Evolutionary conservation across 2,797 vertebrate species (phyloP), one percentile per base, ranked within the genome.

Genomic region (Eremophila alpestris): DNA sequence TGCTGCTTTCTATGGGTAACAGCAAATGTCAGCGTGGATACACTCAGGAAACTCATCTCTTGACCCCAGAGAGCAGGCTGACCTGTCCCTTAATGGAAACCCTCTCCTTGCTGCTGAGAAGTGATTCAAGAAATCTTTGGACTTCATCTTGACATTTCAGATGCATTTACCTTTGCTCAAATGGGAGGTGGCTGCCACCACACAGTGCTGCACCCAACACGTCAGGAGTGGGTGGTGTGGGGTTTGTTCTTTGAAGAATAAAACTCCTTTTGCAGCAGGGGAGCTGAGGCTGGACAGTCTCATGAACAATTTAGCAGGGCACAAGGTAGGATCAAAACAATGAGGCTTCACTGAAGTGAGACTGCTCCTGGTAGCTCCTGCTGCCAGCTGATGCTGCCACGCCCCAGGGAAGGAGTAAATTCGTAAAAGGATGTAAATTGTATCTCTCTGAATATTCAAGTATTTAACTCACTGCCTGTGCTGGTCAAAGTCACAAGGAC

Each of bases 81-180:
- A 92, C 70, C 83, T 94, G 43, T 26, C 26, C 76, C 74, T 64
- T 91, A 74, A 88, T 65, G 76, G 67, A 91, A 95, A 76, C 43
- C 36, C 59, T 91, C 54, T 83, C 26, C 59, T 87, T 74, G 58
- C 77, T 92, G 48, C 48, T 78, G 58, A 70, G 76, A 78, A 87
- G 55, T 29, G 45, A 70, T 89, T 87, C 62, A 71, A 63, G 68
- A 60, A 86, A 62, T 83, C 77, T 78, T 62, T 81, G 88, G 74
- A 68, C 62, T 95, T 95, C 56, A 80, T 32, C 70, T 85, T 87
- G 94, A 38, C 68, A 74, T 97, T 97, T 95, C 68, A 83, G 51
- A 92, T 32, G n/a, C 73, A 11, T 82, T 83, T 73, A 46, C 67
- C n/a, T 89, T 49, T 65, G 56, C 59, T 89, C 27, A 78, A 5